Evolutionary conservation across 1,140 invertebrate genomes (phyloP).

Genomic region (Vanessa tameamea): DNA sequence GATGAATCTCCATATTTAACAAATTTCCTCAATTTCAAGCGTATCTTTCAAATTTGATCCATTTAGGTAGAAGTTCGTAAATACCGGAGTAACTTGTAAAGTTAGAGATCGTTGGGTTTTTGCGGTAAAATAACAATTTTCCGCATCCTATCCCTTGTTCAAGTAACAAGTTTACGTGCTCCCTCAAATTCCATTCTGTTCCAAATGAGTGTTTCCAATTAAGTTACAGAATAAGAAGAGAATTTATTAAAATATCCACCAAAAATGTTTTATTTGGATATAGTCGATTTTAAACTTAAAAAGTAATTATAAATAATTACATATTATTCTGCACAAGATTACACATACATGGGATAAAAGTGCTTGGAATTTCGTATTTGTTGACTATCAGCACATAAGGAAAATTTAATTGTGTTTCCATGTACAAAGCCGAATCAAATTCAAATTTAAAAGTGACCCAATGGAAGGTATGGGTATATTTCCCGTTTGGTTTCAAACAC

Average conservation of each 20-base stretch:
- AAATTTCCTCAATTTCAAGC: not conserved
- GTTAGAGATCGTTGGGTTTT: conserved; percentile 6
- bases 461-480: too few species aligned
- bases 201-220: not conserved
- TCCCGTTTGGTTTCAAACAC: too few species aligned
- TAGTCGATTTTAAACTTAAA: not conserved
- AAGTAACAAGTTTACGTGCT: conserved; percentile 5
- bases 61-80: conserved; percentile 4
- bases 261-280: not conserved
- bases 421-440: too few species aligned
- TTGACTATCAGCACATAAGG: too few species aligned
- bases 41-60: not conserved
- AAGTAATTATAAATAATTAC: too few species aligned
- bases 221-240: not conserved
- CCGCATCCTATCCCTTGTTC: not conserved
- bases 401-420: too few species aligned
- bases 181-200: not conserved
- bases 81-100: not conserved
- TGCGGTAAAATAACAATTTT: conserved; percentile 11
- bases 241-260: not conserved
- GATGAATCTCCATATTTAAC: not conserved
- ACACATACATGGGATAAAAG: too few species aligned
- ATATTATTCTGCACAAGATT: too few species aligned
- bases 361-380: too few species aligned
- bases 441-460: too few species aligned